A percentile compares a stretch with the other conserved stretches of the same genome.
phyloP scores from a whole-genome alignment of 2,797 vertebrate species.

The Helarctos malayanus region DNA sequence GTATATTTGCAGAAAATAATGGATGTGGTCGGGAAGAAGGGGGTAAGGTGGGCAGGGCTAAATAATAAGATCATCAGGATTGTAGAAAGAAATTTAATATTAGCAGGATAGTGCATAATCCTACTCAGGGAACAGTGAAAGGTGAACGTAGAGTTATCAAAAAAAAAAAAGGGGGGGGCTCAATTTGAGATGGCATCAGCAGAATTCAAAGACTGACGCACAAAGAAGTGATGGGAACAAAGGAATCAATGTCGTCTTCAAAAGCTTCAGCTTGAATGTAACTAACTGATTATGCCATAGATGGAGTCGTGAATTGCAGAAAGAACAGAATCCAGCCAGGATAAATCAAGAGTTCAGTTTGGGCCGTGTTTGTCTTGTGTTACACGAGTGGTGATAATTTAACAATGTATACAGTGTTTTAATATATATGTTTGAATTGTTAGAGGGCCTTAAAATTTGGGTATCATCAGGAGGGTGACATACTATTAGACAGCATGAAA shows the following conservation, averaged over 20 bases:
- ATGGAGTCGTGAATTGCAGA: background rate
- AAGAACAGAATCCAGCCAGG: accelerated
- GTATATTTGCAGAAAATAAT: background rate
- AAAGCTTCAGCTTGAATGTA: background rate
- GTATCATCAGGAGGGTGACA: background rate
- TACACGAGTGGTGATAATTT: background rate
- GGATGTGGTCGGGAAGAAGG: background rate
- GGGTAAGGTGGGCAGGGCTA: too few relatives aligned
- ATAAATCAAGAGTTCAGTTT: background rate
- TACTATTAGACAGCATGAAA: background rate
- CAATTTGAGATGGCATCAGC: background rate
- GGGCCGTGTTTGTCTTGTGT: background rate
- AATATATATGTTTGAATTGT: background rate
- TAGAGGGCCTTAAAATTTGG: background rate
- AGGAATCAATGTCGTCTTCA: background rate
- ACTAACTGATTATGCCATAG: background rate
- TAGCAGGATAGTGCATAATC: background rate
- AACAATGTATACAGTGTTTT: background rate
- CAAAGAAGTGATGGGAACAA: background rate
- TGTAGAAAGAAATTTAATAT: background rate
- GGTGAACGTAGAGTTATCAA: background rate
- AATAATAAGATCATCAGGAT: background rate
- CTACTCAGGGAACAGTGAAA: background rate
- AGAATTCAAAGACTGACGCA: background rate
- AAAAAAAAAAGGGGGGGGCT: background rate